phyloP scores from a whole-genome alignment of 1,140 invertebrate genomes.

The Atta colombica region DNA sequence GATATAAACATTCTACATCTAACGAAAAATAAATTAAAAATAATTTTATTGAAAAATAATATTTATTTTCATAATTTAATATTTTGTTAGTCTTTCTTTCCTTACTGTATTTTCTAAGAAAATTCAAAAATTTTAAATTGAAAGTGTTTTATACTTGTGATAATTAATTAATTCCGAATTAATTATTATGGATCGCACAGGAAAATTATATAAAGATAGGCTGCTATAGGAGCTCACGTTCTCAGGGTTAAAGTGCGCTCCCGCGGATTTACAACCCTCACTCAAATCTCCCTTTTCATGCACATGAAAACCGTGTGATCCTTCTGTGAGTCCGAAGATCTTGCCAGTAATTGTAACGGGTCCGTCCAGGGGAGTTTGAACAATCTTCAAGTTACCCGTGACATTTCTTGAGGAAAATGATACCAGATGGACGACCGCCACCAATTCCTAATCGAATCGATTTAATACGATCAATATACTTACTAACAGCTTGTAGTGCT shows the following conservation, averaged over 20 bases:
- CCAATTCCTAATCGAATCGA: constrained; percentile 29
- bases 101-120: too few species aligned
- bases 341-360: constrained; percentile 90
- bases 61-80: too few species aligned
- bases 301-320: constrained; percentile 95
- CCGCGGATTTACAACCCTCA: constrained; percentile 91
- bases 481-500: background rate
- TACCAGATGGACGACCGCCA: constrained; percentile 30
- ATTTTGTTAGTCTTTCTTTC: too few species aligned
- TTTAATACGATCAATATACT: constrained; percentile 18
- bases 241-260: constrained; percentile 94
- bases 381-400: constrained; percentile 65
- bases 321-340: constrained; percentile 90
- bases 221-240: constrained; percentile 38
- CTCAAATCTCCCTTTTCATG: constrained; percentile 95
- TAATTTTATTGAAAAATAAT: too few species aligned
- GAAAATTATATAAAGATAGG: background rate
- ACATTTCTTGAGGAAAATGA: constrained; percentile 20
- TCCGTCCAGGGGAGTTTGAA: constrained; percentile 80
- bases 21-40: too few species aligned
- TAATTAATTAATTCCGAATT: background rate
- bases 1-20: too few species aligned
- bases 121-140: too few species aligned
- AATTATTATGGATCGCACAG: background rate
- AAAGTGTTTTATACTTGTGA: too few species aligned